Percentiles rank a stretch among this genome's conserved stretches.
Evolutionary conservation across 2,113 vertebrate genomes (phyloP).

Genomic region (Ophthalmolycus amberensis): DNA sequence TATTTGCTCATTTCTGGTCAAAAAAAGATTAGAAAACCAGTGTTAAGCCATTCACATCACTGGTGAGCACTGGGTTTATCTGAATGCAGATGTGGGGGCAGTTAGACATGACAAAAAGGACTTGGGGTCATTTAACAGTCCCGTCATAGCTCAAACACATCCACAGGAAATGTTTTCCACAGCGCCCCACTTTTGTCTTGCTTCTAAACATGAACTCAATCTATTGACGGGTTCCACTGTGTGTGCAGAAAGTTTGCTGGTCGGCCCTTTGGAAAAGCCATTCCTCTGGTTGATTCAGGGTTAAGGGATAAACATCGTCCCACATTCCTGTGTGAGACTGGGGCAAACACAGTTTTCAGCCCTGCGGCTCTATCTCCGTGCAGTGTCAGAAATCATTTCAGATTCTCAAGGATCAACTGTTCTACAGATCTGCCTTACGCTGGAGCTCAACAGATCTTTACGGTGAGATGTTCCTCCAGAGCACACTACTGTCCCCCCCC

Average conservation of each 20-base stretch:
- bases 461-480: slow-evolving; percentile 25
- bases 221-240: neutral
- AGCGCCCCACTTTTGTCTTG: neutral
- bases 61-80: neutral
- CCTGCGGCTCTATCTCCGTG: neutral
- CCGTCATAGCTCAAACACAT: neutral
- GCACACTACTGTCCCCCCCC: slow-evolving; percentile 6
- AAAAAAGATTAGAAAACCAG: neutral
- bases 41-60: neutral
- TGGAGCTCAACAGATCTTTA: slow-evolving; percentile 11
- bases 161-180: neutral
- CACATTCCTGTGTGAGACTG: neutral
- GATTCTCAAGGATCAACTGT: slow-evolving; percentile 12
- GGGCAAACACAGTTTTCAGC: neutral
- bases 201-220: slow-evolving; percentile 3
- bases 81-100: neutral
- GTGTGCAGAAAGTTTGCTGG: neutral
- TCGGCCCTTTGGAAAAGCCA: neutral
- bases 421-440: slow-evolving; percentile 2
- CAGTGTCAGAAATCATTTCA: slow-evolving; percentile 1
- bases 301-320: neutral
- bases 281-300: neutral
- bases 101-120: neutral
- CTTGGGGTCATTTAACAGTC: too few relatives aligned
- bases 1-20: neutral